phyloP scores from a whole-genome alignment of 2,888 invertebrate species.

The Drosophila pseudotakahashii region DNA sequence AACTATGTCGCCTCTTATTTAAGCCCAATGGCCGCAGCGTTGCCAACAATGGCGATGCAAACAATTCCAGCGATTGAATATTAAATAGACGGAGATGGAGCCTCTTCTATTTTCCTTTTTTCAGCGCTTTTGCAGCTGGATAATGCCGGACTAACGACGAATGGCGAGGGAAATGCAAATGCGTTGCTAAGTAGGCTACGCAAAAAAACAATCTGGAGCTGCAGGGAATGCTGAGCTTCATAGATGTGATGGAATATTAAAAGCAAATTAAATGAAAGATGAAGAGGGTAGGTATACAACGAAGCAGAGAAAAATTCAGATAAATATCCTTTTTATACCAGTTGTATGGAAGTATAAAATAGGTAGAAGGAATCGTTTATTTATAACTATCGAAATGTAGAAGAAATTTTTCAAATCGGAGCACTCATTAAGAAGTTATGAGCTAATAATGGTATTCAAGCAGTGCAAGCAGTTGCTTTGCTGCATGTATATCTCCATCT shows the following conservation, averaged over 20 bases:
- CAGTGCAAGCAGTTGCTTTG: too few species aligned
- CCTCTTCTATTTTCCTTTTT: slow-evolving; percentile 1
- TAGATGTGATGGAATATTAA: slow-evolving; percentile 16
- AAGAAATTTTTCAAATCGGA: too few species aligned
- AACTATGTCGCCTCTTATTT: slow-evolving; percentile 39
- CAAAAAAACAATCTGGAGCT: slow-evolving; percentile 13
- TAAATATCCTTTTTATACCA: slow-evolving; percentile 2
- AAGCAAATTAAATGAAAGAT: slow-evolving; percentile 8
- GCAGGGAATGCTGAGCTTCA: slow-evolving; percentile 6
- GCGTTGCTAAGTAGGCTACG: slow-evolving; percentile 29
- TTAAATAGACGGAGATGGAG: slow-evolving; percentile 28
- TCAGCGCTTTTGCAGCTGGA: neutral
- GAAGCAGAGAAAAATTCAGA: neutral
- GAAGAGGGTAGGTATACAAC: neutral
- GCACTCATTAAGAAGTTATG: too few species aligned
- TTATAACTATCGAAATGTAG: too few species aligned
- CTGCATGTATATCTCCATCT: too few species aligned
- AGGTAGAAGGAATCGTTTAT: too few species aligned
- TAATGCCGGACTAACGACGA: slow-evolving; percentile 15
- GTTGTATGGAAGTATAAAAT: too few species aligned
- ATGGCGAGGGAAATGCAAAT: slow-evolving; percentile 51
- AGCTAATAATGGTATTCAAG: too few species aligned
- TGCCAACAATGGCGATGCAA: slow-evolving; percentile 7
- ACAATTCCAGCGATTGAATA: slow-evolving; percentile 41
- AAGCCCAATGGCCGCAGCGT: neutral